phyloP scores from a whole-genome alignment of 2,797 vertebrate species.

The Gobio occitaniae region DNA sequence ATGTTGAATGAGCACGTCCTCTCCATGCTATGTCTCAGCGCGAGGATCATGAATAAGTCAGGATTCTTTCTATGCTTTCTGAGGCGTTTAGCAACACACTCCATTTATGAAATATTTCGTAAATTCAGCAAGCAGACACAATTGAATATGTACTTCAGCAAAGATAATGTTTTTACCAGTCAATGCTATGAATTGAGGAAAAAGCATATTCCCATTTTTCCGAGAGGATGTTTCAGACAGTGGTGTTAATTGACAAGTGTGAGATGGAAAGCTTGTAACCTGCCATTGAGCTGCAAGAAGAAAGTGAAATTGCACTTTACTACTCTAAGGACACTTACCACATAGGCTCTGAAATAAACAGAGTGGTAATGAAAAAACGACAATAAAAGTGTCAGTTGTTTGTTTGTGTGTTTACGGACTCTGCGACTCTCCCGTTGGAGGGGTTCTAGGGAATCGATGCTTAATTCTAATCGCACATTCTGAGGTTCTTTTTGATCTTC shows the following conservation, averaged over 20 bases:
- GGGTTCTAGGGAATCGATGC: slow-evolving; percentile 29
- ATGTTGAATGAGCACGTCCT: slow-evolving; percentile 22
- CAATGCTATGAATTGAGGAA: slow-evolving; percentile 3
- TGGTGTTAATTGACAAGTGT: slow-evolving; percentile 42
- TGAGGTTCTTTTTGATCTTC: slow-evolving; percentile 13
- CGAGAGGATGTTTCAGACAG: slow-evolving; percentile 8
- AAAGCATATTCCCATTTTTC: slow-evolving; percentile 24
- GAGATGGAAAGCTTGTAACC: slow-evolving; percentile 42
- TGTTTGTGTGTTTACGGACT: slow-evolving; percentile 32
- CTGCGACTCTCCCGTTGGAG: slow-evolving; percentile 3
- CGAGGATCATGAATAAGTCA: slow-evolving; percentile 32
- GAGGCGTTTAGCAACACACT: slow-evolving; percentile 17
- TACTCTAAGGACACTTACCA: slow-evolving; percentile 35
- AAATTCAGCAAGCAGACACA: slow-evolving; percentile 8
- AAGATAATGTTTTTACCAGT: slow-evolving; percentile 12
- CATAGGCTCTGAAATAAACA: slow-evolving; percentile 29
- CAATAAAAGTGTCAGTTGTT: slow-evolving; percentile 19
- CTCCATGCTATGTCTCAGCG: slow-evolving; percentile 16
- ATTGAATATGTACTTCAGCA: slow-evolving; percentile 8
- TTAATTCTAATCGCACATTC: slow-evolving; percentile 11
- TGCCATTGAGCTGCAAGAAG: slow-evolving; percentile 1
- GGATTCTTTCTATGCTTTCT: slow-evolving; percentile 17
- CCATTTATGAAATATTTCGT: slow-evolving; percentile 25
- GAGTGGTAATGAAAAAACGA: slow-evolving; percentile 5
- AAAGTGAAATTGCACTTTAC: slow-evolving; percentile 37